Conservation (phyloP, 1,140 invertebrate species). For the Amphibalanus amphitrite region DNA sequence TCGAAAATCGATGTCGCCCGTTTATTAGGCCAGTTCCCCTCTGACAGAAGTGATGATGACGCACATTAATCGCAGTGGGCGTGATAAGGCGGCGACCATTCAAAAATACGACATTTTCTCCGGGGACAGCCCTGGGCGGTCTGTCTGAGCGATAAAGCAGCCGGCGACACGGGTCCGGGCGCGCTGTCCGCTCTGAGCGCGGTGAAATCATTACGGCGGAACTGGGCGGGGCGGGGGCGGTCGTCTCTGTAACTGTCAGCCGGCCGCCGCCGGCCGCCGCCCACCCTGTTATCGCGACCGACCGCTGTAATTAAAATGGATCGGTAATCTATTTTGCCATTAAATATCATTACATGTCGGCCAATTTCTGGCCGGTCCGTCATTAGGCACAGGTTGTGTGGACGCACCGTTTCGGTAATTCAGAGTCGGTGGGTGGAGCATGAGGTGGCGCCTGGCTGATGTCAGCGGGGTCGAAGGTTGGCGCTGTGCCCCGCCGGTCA, state of each 20-base stretch:
- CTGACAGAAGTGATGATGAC: not conserved
- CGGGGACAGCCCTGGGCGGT: not conserved
- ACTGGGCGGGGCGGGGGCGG: not conserved
- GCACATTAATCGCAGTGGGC: not conserved
- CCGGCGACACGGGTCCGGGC: not conserved
- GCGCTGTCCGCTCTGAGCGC: not conserved
- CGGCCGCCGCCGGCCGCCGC: too few relatives aligned
- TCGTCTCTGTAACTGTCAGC: not conserved
- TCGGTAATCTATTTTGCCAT: conserved; percentile 1
- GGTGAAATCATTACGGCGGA: not conserved
- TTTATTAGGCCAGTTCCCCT: not conserved
- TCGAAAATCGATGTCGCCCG: not conserved
- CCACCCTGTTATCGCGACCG: not conserved
- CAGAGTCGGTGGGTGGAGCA: not conserved
- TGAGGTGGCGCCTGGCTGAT: not conserved
- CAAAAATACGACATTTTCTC: not conserved
- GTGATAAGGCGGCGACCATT: not conserved
- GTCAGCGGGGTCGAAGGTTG: not conserved
- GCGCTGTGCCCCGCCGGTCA: too few relatives aligned
- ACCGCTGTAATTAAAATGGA: not conserved
- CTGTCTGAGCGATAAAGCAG: not conserved
- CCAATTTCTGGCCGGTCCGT: not conserved
- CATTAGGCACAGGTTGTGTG: not conserved
- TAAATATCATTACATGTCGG: not conserved
- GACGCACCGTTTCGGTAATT: not conserved